phyloP scores from a whole-genome alignment of 2,113 vertebrate species.

The Nipponia nippon region DNA sequence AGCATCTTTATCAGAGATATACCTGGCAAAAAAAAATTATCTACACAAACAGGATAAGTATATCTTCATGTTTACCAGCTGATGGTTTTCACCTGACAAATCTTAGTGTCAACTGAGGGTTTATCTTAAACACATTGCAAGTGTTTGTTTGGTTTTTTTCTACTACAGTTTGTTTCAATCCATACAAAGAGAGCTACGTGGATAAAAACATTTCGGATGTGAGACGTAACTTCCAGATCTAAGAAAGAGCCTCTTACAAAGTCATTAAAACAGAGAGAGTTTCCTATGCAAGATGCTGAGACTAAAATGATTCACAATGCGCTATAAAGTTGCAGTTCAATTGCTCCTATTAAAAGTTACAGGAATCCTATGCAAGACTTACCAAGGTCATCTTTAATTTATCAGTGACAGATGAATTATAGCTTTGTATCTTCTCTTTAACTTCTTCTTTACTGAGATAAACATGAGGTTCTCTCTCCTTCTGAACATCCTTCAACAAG shows the following conservation, averaged over 20 bases:
- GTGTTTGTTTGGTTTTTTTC: background rate
- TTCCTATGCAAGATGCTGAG: background rate
- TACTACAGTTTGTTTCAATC: background rate
- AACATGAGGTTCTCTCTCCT: conserved; percentile 82
- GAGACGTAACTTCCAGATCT: background rate
- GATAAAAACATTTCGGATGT: background rate
- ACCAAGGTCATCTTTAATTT: conserved; percentile 96
- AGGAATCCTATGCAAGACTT: conserved; percentile 48
- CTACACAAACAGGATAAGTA: background rate
- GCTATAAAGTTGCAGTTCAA: background rate
- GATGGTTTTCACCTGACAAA: background rate
- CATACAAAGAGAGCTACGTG: background rate
- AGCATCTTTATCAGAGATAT: background rate
- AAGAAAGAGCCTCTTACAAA: background rate
- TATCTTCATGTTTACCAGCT: background rate
- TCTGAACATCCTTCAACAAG: conserved; percentile 87
- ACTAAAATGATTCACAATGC: background rate
- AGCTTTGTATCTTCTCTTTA: conserved; percentile 85
- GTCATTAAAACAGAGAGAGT: background rate
- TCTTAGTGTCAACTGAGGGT: background rate
- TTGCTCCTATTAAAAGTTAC: background rate
- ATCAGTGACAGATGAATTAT: conserved; percentile 88
- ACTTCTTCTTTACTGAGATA: conserved; percentile 91
- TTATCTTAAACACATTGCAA: background rate
- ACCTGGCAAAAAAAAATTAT: background rate